These are phyloP conservation scores for Agelaius phoeniceus DNA, from an alignment of 2,113 vertebrate genomes.

Conservation along the genomic window DNA sequence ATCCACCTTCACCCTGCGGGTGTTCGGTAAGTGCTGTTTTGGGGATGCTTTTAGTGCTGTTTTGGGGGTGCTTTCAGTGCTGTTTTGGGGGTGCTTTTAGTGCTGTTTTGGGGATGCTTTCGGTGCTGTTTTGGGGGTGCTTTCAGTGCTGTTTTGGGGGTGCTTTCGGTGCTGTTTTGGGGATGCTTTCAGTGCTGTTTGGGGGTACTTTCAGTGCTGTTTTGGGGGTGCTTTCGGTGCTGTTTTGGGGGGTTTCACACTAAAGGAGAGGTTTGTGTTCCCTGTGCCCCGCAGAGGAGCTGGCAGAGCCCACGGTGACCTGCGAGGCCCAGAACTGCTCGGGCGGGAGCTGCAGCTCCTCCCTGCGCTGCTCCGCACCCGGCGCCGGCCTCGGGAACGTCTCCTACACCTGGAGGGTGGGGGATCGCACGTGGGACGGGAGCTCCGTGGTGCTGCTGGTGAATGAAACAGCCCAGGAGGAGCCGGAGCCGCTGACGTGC, in stretches of 20 bases:
- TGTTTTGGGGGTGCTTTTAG: no score
- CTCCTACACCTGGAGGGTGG: rapidly evolving
- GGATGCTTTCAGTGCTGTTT: no score
- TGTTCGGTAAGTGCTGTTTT: not conserved
- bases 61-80: not conserved
- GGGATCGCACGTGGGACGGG: rapidly evolving
- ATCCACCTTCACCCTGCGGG: not conserved
- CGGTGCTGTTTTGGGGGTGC: not conserved
- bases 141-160: no score
- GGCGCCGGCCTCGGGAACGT: rapidly evolving
- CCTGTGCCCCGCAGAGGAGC: not conserved
- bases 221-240: not conserved
- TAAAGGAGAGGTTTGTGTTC: not conserved
- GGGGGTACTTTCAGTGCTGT: no score
- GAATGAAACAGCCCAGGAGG: rapidly evolving
- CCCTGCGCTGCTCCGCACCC: rapidly evolving
- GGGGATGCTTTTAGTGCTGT: not conserved
- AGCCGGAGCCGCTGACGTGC: rapidly evolving
- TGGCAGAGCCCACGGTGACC: not conserved
- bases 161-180: no score
- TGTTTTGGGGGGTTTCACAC: not conserved
- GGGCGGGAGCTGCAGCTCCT: rapidly evolving
- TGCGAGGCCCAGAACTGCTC: not conserved
- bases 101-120: no score
- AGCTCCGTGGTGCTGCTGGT: not conserved